Evolutionary conservation across 2,113 vertebrate species (phyloP), one percentile per base, ranked within the genome.

Genomic region (Cavia aperea): DNA sequence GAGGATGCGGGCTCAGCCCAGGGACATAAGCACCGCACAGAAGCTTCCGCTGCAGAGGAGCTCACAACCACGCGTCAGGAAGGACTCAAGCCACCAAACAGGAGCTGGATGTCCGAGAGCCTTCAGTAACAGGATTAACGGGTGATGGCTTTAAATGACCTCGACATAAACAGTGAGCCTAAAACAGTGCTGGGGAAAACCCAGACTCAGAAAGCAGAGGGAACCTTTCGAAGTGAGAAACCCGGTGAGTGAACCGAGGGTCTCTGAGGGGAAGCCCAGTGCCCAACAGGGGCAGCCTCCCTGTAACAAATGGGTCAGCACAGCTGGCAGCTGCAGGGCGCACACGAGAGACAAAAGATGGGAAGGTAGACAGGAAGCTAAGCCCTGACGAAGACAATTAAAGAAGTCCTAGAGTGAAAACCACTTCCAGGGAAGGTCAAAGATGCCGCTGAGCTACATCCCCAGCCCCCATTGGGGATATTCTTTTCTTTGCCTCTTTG

Each of bases 221-320:
- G 15, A 6, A 29, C 5, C 10, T 79, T 15, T 15, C 16, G 56
- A 82, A 85, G 85, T n/a, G 65, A 60, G 66, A 70, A 14, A 4
- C 24, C 56, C 1, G 26, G 33, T 4, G n/a, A 90, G 15, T 9
- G 43, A 49, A 84, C 33, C n/a, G 15, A 78, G 72, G 24, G 14
- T 29, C n/a, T 29, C 33, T 10, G 0, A 0, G 66, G 43, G 33
- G 3, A 49, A 11, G 1, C 63, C 85, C n/a, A 9, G 15, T 0
- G 1, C 46, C 1, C 56, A 39, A 0, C 1, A 7, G 62, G n/a
- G 0, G 21, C 39, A 56, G 73, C 21, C 62, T 46, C 62, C 1
- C 49, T 7, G 2, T 7, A 6, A 8, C 8, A 11, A 8, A 11
- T 15, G 4, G 39, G 39, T 39, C 39, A 39, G 39, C 1, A 3